Percentiles rank a stretch among this genome's conserved stretches.
Evolutionary conservation across 2,113 vertebrate species (phyloP).

Genomic region (Mungos mungo): DNA sequence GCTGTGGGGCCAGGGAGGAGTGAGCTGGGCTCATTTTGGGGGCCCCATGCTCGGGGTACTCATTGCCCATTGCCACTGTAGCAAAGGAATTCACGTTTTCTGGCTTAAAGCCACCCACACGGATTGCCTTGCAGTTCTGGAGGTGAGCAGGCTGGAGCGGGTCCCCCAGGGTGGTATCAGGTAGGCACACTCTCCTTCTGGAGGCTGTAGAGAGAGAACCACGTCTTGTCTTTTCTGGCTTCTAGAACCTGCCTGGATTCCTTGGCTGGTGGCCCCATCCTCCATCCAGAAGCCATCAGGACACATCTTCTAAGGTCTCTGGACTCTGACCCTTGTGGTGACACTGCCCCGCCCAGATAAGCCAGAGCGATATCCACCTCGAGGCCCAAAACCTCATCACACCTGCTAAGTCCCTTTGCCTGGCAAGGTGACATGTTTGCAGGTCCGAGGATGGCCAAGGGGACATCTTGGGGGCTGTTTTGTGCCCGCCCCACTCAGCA

Average conservation of each 20-base stretch:
- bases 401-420: no score
- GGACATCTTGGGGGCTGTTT: accelerated
- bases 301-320: not conserved
- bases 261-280: not conserved
- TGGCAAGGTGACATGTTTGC: not conserved
- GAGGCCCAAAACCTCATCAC: not conserved
- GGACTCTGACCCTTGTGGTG: no score
- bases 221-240: not conserved
- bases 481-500: accelerated
- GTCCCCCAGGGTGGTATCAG: not conserved
- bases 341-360: accelerated
- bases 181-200: not conserved
- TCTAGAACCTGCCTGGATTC: accelerated
- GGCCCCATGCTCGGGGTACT: accelerated
- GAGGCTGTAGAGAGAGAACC: not conserved
- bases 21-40: not conserved
- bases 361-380: not conserved
- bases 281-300: not conserved
- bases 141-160: not conserved
- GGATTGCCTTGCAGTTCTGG: no score
- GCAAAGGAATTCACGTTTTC: accelerated
- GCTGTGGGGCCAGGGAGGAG: not conserved
- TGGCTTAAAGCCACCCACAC: accelerated
- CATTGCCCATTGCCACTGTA: not conserved
- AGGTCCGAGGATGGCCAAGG: not conserved